Evolutionary conservation across 2,113 vertebrate species (phyloP).

Genomic region (Crotalus tigris): DNA sequence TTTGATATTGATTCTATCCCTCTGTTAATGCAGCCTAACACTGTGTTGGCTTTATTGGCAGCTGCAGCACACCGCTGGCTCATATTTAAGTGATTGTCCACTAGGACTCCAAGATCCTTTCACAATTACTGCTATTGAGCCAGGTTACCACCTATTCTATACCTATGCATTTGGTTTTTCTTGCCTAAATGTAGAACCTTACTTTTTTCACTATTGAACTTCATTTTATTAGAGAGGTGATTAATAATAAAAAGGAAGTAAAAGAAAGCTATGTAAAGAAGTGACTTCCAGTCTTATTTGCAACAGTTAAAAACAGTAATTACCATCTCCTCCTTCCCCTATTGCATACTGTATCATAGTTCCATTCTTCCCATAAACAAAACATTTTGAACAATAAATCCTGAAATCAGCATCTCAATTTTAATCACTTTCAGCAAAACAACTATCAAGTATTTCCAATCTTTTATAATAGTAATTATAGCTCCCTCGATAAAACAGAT

Average conservation of each 20-base stretch:
- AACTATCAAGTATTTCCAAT: neutral
- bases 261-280: neutral
- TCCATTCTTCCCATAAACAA: neutral
- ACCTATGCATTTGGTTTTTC: too few relatives aligned
- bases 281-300: neutral
- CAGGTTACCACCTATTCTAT: too few relatives aligned
- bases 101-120: too few relatives aligned
- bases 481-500: neutral
- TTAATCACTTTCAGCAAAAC: neutral
- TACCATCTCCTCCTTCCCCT: neutral
- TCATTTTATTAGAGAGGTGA: neutral
- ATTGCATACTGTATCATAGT: neutral
- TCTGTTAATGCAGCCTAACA: too few relatives aligned
- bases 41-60: too few relatives aligned
- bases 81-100: too few relatives aligned
- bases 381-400: neutral
- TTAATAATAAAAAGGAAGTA: neutral
- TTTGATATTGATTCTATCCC: too few relatives aligned
- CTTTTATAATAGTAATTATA: neutral
- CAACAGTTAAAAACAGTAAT: neutral
- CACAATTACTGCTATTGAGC: too few relatives aligned
- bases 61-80: too few relatives aligned
- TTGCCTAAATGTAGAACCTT: too few relatives aligned
- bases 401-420: neutral
- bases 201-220: too few relatives aligned